Evolutionary conservation across 2,797 vertebrate genomes (phyloP).

Genomic region (Sciurus carolinensis): DNA sequence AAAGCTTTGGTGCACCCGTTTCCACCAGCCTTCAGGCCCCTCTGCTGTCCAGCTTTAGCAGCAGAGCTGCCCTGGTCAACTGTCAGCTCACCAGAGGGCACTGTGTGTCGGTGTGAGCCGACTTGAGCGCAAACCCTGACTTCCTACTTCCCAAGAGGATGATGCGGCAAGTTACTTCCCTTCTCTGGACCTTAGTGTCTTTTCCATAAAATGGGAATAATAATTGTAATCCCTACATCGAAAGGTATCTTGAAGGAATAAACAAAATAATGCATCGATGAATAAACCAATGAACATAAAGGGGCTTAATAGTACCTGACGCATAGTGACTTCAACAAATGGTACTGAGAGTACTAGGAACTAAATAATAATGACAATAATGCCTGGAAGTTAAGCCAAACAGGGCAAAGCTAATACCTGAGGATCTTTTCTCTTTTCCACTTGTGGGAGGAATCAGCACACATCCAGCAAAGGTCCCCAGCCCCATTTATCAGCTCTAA

Average conservation of each 20-base stretch:
- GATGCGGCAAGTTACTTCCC: not conserved
- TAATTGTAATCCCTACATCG: not conserved
- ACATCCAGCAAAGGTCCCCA: not conserved
- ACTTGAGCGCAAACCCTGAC: accelerated
- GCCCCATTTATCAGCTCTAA: conserved; percentile 54
- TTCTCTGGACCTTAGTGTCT: not conserved
- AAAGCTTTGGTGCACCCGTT: not conserved
- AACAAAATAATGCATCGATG: not conserved
- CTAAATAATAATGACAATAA: not conserved
- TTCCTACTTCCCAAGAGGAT: not conserved
- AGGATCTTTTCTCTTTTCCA: not conserved
- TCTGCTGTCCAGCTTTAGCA: not conserved
- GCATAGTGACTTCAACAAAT: not conserved
- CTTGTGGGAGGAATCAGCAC: not conserved
- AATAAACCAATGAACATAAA: not conserved
- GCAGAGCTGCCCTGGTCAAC: not conserved
- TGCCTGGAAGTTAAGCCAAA: not conserved
- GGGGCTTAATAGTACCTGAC: not conserved
- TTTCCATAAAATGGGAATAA: not conserved
- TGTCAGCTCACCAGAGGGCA: no score
- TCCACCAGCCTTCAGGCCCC: not conserved
- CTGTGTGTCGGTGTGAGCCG: not conserved
- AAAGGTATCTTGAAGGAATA: not conserved
- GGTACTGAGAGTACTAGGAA: not conserved
- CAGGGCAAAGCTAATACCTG: not conserved